Base-by-base conservation (phyloP, 1,140 invertebrate genomes). In the Pinna nobilis region DNA sequence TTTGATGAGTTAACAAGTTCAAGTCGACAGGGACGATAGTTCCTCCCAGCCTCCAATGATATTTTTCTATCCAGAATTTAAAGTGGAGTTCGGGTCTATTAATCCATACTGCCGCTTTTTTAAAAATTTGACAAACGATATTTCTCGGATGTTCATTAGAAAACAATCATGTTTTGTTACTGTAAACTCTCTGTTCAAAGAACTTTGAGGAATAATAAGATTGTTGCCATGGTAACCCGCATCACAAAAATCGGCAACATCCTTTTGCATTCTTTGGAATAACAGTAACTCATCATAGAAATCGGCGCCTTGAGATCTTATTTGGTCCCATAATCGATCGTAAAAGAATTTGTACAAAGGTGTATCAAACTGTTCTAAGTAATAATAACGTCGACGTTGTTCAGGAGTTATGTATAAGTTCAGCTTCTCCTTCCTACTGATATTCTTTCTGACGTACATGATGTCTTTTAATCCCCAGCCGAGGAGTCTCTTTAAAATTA, bases 401-500 rank as follows among this genome's bases (percentile, higher is more conserved):
- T n/a, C 23, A 4, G 41, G n/a, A 1, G 57, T 50, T 1, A 70
- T 18, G 2, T 23, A 25, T 13, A 23, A 3, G 3, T 7, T 41
- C 3, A 25, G n/a, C 1, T 63, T 51, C 15, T 57, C n/a, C 18
- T n/a, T n/a, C n/a, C 49, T 30, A 15, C 30, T 5, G 4, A 49
- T 35, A 53, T 80, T 80, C 18, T 50, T 49, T 39, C 32, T 35
- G 18, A 66, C 37, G 51, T 78, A 77, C 18, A 82, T 28, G 39
- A 82, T 77, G 57, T 80, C 78, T 44, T 74, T 78, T 3, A 74
- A 57, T n/a, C 20, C 47, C 91, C 91, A 92, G 55, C 88, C 89
- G 51, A 91, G 86, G 3, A 88, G 66, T 59, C 91, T 80, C 32
- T 81, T 84, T 20, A 92, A 77, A 7, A 91, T 78, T 41, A 92